Base-by-base conservation (phyloP, 2,888 invertebrate genomes). In the Hylaea fasciaria region DNA sequence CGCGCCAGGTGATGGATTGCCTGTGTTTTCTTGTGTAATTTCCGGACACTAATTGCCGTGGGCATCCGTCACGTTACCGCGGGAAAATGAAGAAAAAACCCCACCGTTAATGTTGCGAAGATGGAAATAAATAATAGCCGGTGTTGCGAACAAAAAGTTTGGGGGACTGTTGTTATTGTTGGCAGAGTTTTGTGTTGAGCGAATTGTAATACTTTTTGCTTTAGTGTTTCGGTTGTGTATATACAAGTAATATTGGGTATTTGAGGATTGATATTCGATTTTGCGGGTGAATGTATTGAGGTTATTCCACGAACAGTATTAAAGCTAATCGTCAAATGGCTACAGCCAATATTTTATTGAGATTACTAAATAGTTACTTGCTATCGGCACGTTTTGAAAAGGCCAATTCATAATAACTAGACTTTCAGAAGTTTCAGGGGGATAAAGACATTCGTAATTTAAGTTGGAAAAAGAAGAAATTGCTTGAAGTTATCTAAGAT, bases 21-120 rank as follows among this genome's bases (percentile, higher is more conserved):
- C 77, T 74, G 83, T 86, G 85, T 89, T 90, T 89, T 89, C 90
- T 90, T 87, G 83, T 84, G 90, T 89, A 91, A 90, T 91, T 89
- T 91, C 90, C 91, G 89, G 85, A 82, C 89, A 82, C 90, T 91
- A 91, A 91, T 91, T 91, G 88, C 89, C 75, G 70, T 74, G 76
- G 82, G 88, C 87, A 88, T 89, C 90, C 89, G 89, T 91, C 90
- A 89, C 81, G 83, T 75, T 71, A 68, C 69, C 63, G 74, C 52
- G 52, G 74, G 79, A 72, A 79, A 85, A 84, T 78, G 80, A 83
- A 83, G 81, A 84, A 87, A 87, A 46, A 85, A 80, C 68, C 71
- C 68, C 64, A 32, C 54, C 64, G 73, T 65, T 80, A 79, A 85
- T 78, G 82, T 76, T 68, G 59, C 65, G 64, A 72, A 71, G 73